Evolutionary conservation across 2,888 invertebrate species (phyloP).

Genomic region (Heliconius charithonia): DNA sequence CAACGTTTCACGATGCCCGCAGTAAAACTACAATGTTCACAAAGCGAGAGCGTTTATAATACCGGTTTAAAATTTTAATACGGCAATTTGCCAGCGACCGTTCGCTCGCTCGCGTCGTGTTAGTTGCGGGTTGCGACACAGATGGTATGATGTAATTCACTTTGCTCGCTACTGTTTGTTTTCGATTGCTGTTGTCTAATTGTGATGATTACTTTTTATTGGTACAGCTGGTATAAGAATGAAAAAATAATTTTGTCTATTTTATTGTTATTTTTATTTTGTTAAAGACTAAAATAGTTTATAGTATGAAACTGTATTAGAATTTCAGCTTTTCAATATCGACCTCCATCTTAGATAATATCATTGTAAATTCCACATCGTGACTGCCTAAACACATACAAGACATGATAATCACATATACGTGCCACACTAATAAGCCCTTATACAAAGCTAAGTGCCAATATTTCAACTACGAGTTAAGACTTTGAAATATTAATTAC

Average conservation of each 20-base stretch:
- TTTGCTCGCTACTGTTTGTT: conserved; percentile 46
- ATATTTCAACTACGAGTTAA: conserved; percentile 6
- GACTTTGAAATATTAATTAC: conserved; percentile 9
- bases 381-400: conserved; percentile 13
- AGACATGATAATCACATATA: conserved; percentile 20
- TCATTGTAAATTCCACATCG: conserved; percentile 5
- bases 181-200: conserved; percentile 45
- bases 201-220: conserved; percentile 38
- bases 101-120: conserved; percentile 42
- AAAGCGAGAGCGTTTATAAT: conserved; percentile 64
- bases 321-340: neutral
- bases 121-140: conserved; percentile 47
- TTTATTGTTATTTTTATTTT: neutral
- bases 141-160: conserved; percentile 53
- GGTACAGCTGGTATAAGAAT: conserved; percentile 17
- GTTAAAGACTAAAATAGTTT: neutral
- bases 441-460: conserved; percentile 5
- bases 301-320: neutral
- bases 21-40: conserved; percentile 48
- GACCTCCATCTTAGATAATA: neutral
- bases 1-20: conserved; percentile 40
- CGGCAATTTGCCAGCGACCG: conserved; percentile 65
- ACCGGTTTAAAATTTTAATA: conserved; percentile 70
- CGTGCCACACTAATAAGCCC: conserved; percentile 18
- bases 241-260: conserved; percentile 18